Base-by-base conservation (phyloP, 1,140 invertebrate genomes). In the Callitettix versicolor region DNA sequence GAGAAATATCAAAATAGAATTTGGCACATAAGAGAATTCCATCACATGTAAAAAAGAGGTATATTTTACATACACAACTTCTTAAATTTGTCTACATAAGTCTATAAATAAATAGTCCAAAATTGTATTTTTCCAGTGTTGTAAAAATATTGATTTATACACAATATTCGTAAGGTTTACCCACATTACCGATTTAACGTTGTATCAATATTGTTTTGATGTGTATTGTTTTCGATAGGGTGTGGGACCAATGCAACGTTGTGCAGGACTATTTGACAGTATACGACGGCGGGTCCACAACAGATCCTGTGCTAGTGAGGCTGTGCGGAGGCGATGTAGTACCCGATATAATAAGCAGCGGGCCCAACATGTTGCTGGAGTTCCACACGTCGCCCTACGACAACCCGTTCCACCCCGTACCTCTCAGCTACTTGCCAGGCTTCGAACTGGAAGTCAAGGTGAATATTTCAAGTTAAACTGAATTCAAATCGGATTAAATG, bases 301-400 rank as follows among this genome's bases (percentile, higher is more conserved):
- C 76, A 18, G 82, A 84, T 36, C 82, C 85, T 1, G 79, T 87
- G 6, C 69, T 91, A 26, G 82, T 87, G 4, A 75, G 86, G 56
- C 73, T 91, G 46, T 91, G 88, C 66, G 87, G 86, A n/a, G 85
- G 86, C 2, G 86, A 89, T 63, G 80, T 78, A 1, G 80, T 90
- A 3, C 85, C 86, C 11, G 84, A 87, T 67, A 86, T 91, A 56
- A 76, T 87, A 60, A 86, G 83, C 64, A 81, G 84, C 64, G 81
- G 82, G 14, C 79, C 85, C 48, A 80, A 85, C 62, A 81, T 90
- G 78, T 71, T 88, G 17, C 72, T 91, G 21, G 85, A 87, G 67
- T 88, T 91, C 64, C 84, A 86, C 67, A 88, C 86, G 14, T 88
- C 85, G 4, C 83, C 85, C 0, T 87, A 79, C 66, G 85, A 86